Evolutionary conservation across 2,888 invertebrate genomes (phyloP).

Genomic region (Caenorhabditis becei): DNA sequence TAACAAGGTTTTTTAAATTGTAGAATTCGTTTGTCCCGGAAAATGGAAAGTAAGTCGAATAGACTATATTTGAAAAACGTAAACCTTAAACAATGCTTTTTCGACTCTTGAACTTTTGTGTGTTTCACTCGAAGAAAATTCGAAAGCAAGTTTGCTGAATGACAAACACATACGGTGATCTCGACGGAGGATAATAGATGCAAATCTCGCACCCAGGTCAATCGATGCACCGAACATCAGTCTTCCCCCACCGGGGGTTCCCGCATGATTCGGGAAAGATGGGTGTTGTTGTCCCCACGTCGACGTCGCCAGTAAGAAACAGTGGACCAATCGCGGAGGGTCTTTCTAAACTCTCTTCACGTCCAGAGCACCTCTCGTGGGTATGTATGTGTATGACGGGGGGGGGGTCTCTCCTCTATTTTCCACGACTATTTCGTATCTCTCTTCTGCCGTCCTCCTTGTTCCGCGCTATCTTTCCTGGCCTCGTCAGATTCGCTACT

Average conservation of each 20-base stretch:
- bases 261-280: conserved; percentile 23
- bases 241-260: conserved; percentile 5
- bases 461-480: conserved; percentile 7
- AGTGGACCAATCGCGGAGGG: conserved; percentile 7
- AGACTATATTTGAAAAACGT: no score
- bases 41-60: no score
- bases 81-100: no score
- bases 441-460: conserved; percentile 1
- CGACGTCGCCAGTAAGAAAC: not conserved
- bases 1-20: no score
- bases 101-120: conserved; percentile 11
- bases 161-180: conserved; percentile 6
- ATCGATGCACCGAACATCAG: conserved; percentile 30
- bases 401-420: not conserved
- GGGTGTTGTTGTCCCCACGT: conserved; percentile 19
- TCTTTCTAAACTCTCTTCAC: conserved; percentile 4
- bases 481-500: not conserved
- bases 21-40: not conserved
- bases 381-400: conserved; percentile 12
- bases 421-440: conserved; percentile 1
- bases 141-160: not conserved
- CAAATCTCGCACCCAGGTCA: conserved; percentile 52
- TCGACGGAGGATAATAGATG: conserved; percentile 32
- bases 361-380: conserved; percentile 7
- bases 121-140: not conserved